Evolutionary conservation across 2,113 vertebrate genomes (phyloP), one percentile per base, ranked within the genome.

Genomic region (Daubentonia madagascariensis): DNA sequence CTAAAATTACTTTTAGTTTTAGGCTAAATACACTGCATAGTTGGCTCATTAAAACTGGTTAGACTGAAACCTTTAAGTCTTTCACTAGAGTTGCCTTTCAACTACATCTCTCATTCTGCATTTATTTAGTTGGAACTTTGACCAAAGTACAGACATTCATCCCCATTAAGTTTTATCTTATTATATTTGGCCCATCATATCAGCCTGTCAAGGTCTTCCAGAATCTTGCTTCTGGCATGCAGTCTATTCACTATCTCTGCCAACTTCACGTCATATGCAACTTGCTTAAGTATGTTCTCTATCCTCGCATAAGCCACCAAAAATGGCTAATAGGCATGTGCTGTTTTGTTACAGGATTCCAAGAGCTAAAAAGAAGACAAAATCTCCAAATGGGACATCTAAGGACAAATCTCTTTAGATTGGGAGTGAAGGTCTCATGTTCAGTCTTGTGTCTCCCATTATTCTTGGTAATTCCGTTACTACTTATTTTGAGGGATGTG

Each of bases 161-260:
- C 40, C 48, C 84, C 88, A 68, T 84, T 80, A 95, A 92, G 43
- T 80, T 97, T 96, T 87, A 81, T 63, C 75, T 87, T 96, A 80
- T 92, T 98, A 90, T 89, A 95, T 95, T 95, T 98, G 97, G 97
- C 95, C 57, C 92, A 85, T 97, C 78, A 90, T 72, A 94, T 90
- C 87, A 96, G 80, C 92, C 85, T 96, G 95, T 96, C 95, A 87
- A 78, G 89, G 95, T 95, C 97, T 95, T 95, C 95, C 72, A 81
- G 90, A 83, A 95, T 95, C 92, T 96, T 85, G 63, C 57, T 95
- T 84, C 75, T 98, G 98, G 95, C 63, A 32, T 73, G 57, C 40
- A 81, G 28, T 76, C 80, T 84, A 92, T 37, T 87, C 79, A 40
- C 37, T 84, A 3, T 89, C 59, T 65, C 76, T 96, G 97, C 97